Evolutionary conservation across 2,113 vertebrate species (phyloP), one percentile per base, ranked within the genome.

Genomic region (Axis porcinus): DNA sequence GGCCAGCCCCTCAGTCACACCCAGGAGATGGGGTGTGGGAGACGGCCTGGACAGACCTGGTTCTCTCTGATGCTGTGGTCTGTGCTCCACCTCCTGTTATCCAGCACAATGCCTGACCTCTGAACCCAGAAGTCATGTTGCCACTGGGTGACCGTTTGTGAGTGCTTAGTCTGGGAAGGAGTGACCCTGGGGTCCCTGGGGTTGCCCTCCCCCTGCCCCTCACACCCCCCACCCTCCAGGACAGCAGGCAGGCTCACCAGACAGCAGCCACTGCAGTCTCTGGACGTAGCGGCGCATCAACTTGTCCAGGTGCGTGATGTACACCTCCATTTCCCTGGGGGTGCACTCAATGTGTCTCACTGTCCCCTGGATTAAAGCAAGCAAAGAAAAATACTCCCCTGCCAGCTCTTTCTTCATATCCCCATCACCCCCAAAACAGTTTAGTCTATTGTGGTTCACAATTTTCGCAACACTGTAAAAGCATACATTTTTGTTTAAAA

Each of bases 181-280:
- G 40, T 23, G 84, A 30, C 9, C 30, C 33, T n/a, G 28, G 52
- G 15, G 79, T 45, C 23, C 40, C 82, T 3, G 19, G 47, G 78
- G 57, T 13, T 47, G 27, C 28, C 36, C 17, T 40, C 13, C 3
- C 5, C 5, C 23, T n/a, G 28, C 54, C 33, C 14, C 45, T 67
- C 2, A 2, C 1, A 13, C 15, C 50, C 28, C 4, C 43, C 0
- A 0, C 19, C 27, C 67, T 19, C n/a, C 30, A 13, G 25, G 33
- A 30, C 10, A 10, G 81, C 9, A 0, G 60, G 11, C 88, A 74
- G 74, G 0, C 93, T 97, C 97, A 99, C 99, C 99, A 33, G 99
- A 99, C 28, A 99, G 98, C 76, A 99, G 98, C 99, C 99, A 99
- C 91, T 99, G 99, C 92, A 99, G 86, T 82, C 99, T 99, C 43